phyloP scores from a whole-genome alignment of 2,113 vertebrate species.

The Fregetta grallaria region DNA sequence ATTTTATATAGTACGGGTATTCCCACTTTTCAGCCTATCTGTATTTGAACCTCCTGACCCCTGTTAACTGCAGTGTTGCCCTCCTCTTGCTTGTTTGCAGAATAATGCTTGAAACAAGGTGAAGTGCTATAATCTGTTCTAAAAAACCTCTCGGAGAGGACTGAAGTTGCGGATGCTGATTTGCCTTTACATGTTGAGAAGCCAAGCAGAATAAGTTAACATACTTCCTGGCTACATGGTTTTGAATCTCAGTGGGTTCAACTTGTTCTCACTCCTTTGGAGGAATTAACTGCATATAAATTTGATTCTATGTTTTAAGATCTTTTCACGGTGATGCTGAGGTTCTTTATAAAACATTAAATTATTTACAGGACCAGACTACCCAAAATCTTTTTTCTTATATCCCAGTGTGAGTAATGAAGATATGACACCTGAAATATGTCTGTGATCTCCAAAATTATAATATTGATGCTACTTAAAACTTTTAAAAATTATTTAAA shows the following conservation, averaged over 20 bases:
- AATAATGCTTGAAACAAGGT: not conserved
- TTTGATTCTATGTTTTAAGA: not conserved
- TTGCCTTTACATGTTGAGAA: not conserved
- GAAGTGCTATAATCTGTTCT: not conserved
- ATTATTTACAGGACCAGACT: not conserved
- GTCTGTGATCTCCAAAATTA: not conserved
- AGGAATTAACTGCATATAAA: not conserved
- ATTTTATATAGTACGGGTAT: not conserved
- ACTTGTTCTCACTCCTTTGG: not conserved
- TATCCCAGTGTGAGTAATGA: not conserved
- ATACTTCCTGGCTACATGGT: not conserved
- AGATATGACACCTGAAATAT: not conserved
- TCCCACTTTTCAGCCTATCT: not conserved
- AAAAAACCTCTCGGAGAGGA: not conserved
- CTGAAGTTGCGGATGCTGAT: not conserved
- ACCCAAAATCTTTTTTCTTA: not conserved
- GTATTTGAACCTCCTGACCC: not conserved
- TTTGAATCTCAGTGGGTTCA: not conserved
- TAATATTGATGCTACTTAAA: not conserved
- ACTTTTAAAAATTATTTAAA: not conserved
- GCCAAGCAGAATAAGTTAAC: not conserved
- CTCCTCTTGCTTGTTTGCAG: not conserved
- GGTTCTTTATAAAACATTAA: not conserved
- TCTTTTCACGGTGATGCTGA: not conserved
- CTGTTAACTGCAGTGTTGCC: not conserved